These are phyloP conservation scores for Platichthys flesus DNA, from an alignment of 2,113 vertebrate species.

Conservation along the genomic window DNA sequence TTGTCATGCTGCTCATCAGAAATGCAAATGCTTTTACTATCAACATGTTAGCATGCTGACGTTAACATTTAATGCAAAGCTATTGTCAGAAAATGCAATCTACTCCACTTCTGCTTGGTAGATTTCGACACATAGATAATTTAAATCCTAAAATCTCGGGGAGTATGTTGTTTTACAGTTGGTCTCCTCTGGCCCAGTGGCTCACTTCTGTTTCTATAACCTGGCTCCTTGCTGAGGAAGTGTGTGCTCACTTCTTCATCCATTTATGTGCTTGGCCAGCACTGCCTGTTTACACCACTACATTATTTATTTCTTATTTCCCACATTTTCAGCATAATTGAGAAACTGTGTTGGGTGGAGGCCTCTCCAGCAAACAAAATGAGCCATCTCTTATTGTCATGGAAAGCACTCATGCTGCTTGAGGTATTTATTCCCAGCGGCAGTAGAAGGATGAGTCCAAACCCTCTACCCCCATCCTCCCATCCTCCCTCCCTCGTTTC, in stretches of 20 bases:
- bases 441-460: constrained; percentile 13
- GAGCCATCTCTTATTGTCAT: constrained; percentile 41
- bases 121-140: neutral
- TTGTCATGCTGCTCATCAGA: neutral
- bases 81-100: neutral
- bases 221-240: neutral
- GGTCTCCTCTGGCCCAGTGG: neutral
- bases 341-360: constrained; percentile 39
- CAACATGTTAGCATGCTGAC: neutral
- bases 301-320: constrained; percentile 37
- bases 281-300: constrained; percentile 14
- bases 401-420: constrained; percentile 41
- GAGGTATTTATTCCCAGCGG: constrained; percentile 42
- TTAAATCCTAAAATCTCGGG: constrained; percentile 2
- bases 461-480: neutral
- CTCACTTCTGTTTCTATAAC: neutral
- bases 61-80: neutral
- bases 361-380: constrained; percentile 32
- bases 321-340: constrained; percentile 53
- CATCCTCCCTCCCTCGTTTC: neutral
- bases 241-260: neutral
- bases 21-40: neutral
- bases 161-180: constrained; percentile 18
- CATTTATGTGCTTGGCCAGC: neutral
- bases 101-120: neutral